Percentiles rank a stretch among this genome's conserved stretches.
Conservation (phyloP, 1,140 invertebrate genomes). For the Dendrolimus punctatus region DNA sequence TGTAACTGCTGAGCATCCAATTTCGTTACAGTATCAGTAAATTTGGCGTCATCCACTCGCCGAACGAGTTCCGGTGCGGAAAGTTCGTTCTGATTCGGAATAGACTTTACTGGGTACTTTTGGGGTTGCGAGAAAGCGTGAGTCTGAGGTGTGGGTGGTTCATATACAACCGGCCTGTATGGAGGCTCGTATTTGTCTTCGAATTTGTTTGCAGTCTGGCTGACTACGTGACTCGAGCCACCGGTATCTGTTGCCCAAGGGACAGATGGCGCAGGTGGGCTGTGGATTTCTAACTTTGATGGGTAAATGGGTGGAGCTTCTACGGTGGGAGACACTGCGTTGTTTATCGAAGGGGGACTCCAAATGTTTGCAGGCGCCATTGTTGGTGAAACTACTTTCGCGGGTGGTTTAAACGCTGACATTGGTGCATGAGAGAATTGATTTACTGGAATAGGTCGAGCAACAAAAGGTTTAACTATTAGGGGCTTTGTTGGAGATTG, state of each 20-base stretch:
- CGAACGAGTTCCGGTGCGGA: slow-evolving; percentile 62
- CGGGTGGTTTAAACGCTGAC: slow-evolving; percentile 78
- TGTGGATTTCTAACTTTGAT: slow-evolving; percentile 1
- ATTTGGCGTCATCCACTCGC: slow-evolving; percentile 43
- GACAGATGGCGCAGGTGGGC: slow-evolving; percentile 17
- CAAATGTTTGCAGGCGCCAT: slow-evolving; percentile 49
- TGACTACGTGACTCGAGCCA: slow-evolving; percentile 51
- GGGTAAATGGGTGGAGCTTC: slow-evolving; percentile 7
- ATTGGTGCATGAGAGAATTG: slow-evolving; percentile 81
- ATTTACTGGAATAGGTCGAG: slow-evolving; percentile 75
- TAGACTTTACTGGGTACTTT: slow-evolving; percentile 42
- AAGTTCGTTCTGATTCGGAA: slow-evolving; percentile 55
- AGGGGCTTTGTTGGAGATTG: slow-evolving; percentile 60
- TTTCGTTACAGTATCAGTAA: slow-evolving; percentile 27
- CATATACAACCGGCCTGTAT: slow-evolving; percentile 18
- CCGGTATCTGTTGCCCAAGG: slow-evolving; percentile 49
- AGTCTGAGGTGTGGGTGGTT: slow-evolving; percentile 44
- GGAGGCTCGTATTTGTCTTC: slow-evolving; percentile 41
- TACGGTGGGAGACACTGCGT: slow-evolving; percentile 35
- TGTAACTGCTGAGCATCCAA: slow-evolving; percentile 61
- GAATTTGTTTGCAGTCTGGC: slow-evolving; percentile 62
- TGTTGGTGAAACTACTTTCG: slow-evolving; percentile 58
- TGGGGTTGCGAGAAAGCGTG: slow-evolving; percentile 39
- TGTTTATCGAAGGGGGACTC: slow-evolving; percentile 60
- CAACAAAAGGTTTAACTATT: slow-evolving; percentile 53